These are phyloP conservation scores for Danaus plexippus DNA, from an alignment of 1,140 invertebrate genomes.

Conservation along the genomic window DNA sequence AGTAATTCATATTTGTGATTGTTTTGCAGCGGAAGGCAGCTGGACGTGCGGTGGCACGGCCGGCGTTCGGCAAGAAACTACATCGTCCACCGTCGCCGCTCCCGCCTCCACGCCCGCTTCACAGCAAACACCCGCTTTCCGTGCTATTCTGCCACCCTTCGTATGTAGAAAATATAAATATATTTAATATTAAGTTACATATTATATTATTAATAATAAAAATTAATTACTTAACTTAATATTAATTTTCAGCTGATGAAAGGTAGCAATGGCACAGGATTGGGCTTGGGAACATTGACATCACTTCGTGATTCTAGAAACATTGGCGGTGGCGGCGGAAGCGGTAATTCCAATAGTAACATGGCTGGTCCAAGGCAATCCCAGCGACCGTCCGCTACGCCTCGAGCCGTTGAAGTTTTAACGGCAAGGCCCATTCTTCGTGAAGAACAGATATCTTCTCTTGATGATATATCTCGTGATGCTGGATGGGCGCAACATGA, in stretches of 20 bases:
- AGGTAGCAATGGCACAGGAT: constrained; percentile 64
- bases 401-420: constrained; percentile 57
- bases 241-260: constrained; percentile 49
- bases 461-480: constrained; percentile 92
- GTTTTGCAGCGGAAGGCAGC: constrained; percentile 79
- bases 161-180: constrained; percentile 59
- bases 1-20: background rate
- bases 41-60: constrained; percentile 82
- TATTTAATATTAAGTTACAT: no score
- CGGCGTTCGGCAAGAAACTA: constrained; percentile 72
- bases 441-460: constrained; percentile 91
- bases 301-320: constrained; percentile 44
- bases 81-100: constrained; percentile 77
- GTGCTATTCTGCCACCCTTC: constrained; percentile 83
- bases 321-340: constrained; percentile 28
- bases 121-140: constrained; percentile 74
- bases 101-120: constrained; percentile 73
- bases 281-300: constrained; percentile 52
- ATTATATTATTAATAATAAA: background rate
- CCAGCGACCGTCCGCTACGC: constrained; percentile 45
- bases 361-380: constrained; percentile 27
- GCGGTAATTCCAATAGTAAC: constrained; percentile 24
- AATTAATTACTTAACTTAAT: constrained; percentile 7
- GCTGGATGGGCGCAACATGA: constrained; percentile 92
- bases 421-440: constrained; percentile 86